These are phyloP conservation scores for Pentalonia nigronervosa DNA, from an alignment of 1,140 invertebrate species.

Conservation along the genomic window DNA sequence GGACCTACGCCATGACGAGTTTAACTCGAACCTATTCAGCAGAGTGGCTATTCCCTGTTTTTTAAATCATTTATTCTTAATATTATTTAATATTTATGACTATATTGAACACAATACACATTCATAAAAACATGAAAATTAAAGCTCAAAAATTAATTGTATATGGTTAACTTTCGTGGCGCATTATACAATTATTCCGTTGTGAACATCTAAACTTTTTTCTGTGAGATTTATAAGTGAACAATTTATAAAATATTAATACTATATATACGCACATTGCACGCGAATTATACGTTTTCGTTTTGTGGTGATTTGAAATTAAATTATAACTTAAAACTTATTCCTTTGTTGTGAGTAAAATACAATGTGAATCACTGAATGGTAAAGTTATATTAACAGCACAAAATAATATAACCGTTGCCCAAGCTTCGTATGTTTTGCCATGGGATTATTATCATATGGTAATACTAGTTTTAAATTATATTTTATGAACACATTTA, in stretches of 20 bases:
- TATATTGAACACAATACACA: neutral
- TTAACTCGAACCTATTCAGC: neutral
- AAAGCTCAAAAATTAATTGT: neutral
- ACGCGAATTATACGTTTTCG: neutral
- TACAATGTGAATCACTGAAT: neutral
- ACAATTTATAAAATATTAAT: conserved; percentile 21
- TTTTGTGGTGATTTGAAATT: neutral
- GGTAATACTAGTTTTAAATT: neutral
- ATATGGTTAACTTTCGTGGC: neutral
- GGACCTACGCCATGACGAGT: neutral
- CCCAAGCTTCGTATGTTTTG: neutral
- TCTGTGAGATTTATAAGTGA: neutral
- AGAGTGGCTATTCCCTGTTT: neutral
- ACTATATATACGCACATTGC: neutral
- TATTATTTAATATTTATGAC: neutral
- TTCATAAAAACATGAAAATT: neutral
- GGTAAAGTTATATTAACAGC: neutral
- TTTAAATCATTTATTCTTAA: neutral
- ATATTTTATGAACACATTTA: neutral
- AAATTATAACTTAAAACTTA: conserved; percentile 16
- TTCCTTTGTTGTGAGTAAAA: neutral
- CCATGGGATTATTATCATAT: neutral
- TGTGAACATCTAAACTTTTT: neutral
- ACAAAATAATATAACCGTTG: neutral
- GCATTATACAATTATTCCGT: neutral